These are phyloP conservation scores for Leuciscus waleckii DNA, from an alignment of 2,797 vertebrate genomes.

Conservation along the genomic window DNA sequence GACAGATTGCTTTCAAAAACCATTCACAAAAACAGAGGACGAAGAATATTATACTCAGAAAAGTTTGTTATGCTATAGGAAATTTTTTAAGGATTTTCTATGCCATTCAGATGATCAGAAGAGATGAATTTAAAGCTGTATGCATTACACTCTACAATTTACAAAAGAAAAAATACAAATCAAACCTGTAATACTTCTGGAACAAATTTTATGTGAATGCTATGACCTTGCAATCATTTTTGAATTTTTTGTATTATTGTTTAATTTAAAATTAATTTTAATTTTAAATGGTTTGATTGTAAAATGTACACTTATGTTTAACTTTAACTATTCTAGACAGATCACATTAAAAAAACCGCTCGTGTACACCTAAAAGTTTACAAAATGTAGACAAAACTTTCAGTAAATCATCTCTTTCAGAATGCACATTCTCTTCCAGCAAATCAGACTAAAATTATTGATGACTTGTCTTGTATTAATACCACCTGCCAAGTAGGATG, in stretches of 20 bases:
- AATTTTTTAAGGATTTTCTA: not conserved
- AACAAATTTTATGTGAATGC: not conserved
- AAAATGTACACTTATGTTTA: not conserved
- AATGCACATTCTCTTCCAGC: not conserved
- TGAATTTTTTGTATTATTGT: too few species aligned
- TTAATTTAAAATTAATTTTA: not conserved
- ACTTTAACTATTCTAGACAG: not conserved
- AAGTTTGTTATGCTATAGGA: not conserved
- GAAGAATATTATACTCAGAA: not conserved
- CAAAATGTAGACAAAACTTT: not conserved
- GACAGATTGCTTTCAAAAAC: slow-evolving; percentile 36
- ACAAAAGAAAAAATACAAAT: not conserved
- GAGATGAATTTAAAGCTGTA: not conserved
- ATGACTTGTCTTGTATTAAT: not conserved
- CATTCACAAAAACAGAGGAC: not conserved
- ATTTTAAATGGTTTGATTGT: not conserved
- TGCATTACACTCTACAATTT: not conserved
- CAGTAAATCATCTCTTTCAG: not conserved
- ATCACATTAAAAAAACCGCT: not conserved
- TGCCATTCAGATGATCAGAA: not conserved
- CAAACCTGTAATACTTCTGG: not conserved
- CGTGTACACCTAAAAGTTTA: not conserved
- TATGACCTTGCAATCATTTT: not conserved
- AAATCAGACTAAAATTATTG: not conserved
- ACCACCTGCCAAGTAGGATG: not conserved